Evolutionary conservation across 53 echinoderm and acorn worm genomes (phyloP), one percentile per base, ranked within the genome.

Genomic region (Astropecten irregularis): DNA sequence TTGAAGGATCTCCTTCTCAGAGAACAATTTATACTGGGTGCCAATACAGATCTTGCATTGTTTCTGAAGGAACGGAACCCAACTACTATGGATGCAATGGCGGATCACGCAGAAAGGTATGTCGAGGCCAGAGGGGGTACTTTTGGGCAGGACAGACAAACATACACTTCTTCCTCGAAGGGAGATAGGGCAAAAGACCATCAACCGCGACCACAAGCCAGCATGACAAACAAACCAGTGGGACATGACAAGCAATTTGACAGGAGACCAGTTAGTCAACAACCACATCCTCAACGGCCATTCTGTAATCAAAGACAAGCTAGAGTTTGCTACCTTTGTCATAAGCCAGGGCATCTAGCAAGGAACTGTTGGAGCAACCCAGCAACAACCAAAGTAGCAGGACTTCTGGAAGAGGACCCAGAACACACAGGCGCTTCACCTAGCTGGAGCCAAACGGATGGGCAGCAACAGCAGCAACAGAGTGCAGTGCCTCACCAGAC

Each of bases 1-100:
- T 22, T 74, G 14, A 72, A 73, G 25, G 76, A 85, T 49, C 51
- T 85, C 3, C 26, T 85, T 19, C 29, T 69, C 2, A 69, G 49
- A 39, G 70, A 69, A 69, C 70, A 69, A 28, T 69, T 48, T 28
- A 28, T 69, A 1, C 46, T 47, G 27, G 49, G 26, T 48, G 22
- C 27, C 8, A 29, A 25, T 27, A 49, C 29, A 42, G 30, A 69
- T 48, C 70, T 69, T 6, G 70, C 70, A 4, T 47, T 69, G 49
- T 49, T 69, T 27, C 9, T 69, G 14, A 69, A 69, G 29, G 70
- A 69, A 23, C 19, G 70, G 48, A 1, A 16, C 7, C 72, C 72
- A 3, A 31, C 3, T 2, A 34, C 0, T 22, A 35, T 71, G 27
- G 69, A 68, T 47, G 35, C 4, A 1, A 34, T 71, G 72, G 72